phyloP scores from a whole-genome alignment of 2,888 invertebrate species.

The Perithous albicinctus region DNA sequence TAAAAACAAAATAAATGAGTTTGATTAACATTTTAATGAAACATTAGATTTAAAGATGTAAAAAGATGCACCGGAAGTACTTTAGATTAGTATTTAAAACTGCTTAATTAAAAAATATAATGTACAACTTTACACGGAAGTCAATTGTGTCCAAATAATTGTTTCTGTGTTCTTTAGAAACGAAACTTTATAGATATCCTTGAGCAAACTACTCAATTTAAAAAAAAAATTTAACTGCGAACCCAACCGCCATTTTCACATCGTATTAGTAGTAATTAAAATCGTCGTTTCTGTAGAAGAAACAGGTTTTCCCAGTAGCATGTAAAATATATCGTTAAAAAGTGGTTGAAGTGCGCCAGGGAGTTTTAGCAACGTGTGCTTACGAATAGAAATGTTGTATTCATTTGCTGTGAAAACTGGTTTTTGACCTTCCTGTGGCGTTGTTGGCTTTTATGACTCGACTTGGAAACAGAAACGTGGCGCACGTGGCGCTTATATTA shows the following conservation, averaged over 20 bases:
- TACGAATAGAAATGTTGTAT: not conserved
- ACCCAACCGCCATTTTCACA: not conserved
- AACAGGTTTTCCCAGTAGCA: not conserved
- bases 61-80: too few relatives aligned
- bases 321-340: not conserved
- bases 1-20: too few relatives aligned
- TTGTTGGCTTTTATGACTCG: not conserved
- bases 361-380: not conserved
- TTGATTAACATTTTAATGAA: too few relatives aligned
- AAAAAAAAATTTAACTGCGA: not conserved
- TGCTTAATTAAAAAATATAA: too few relatives aligned
- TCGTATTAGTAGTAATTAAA: not conserved
- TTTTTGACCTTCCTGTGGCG: conserved; percentile 23
- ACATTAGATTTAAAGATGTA: too few relatives aligned
- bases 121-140: not conserved
- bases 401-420: not conserved
- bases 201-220: not conserved
- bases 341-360: not conserved
- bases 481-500: not conserved
- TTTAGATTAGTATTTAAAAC: too few relatives aligned
- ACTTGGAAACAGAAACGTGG: not conserved
- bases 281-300: not conserved
- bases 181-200: not conserved
- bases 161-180: not conserved
- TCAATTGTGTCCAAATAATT: not conserved